phyloP scores from a whole-genome alignment of 2,797 vertebrate genomes.

The Ateles fusciceps region DNA sequence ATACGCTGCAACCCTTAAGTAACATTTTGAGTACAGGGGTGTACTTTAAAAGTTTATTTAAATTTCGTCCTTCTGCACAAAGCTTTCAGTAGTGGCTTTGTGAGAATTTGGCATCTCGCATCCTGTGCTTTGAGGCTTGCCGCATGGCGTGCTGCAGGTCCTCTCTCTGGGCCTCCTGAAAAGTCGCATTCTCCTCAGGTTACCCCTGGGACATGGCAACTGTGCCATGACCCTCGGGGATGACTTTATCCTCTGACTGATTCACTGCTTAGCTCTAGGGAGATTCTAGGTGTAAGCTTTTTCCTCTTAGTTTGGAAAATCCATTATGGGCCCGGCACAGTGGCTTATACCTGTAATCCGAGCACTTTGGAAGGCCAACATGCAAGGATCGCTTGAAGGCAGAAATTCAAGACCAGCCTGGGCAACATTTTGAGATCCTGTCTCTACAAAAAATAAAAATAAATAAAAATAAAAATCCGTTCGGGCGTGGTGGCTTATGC shows the following conservation, averaged over 20 bases:
- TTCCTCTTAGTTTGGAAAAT: not conserved
- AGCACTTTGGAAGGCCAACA: not conserved
- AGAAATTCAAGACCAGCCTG: too few species aligned
- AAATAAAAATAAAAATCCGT: too few species aligned
- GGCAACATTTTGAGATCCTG: too few species aligned
- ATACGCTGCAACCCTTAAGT: not conserved
- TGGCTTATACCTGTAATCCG: not conserved
- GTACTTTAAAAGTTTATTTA: not conserved
- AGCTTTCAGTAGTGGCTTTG: not conserved
- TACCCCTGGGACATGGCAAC: not conserved
- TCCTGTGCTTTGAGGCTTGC: not conserved
- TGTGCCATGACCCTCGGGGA: not conserved
- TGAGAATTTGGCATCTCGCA: not conserved
- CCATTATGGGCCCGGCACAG: not conserved
- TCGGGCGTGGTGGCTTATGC: rapidly evolving
- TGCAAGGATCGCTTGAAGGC: not conserved
- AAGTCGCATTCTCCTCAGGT: not conserved
- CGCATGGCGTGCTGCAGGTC: not conserved
- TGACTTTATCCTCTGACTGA: not conserved
- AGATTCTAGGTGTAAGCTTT: not conserved
- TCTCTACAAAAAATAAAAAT: too few species aligned
- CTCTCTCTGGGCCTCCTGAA: not conserved
- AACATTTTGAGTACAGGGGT: not conserved
- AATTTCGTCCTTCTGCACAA: not conserved
- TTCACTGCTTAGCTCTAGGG: not conserved